Evolutionary conservation across 2,888 invertebrate species (phyloP).

Genomic region (Hartigia nigra): DNA sequence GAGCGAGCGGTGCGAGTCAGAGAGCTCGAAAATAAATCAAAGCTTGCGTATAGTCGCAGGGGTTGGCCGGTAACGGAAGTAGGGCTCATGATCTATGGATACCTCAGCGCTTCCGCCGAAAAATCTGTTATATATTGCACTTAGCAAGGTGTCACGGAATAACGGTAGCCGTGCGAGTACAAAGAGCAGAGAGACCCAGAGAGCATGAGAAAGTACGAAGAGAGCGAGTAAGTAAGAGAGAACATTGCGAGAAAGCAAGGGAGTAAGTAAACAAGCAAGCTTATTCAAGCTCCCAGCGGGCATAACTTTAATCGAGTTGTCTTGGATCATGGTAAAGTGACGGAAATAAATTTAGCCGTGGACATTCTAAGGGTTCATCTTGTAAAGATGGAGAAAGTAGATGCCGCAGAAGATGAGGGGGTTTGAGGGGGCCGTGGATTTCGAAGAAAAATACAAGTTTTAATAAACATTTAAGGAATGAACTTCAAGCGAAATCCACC

Average conservation of each 20-base stretch:
- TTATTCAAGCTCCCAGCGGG: conserved; percentile 32
- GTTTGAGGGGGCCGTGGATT: background rate
- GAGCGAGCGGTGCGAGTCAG: conserved; percentile 42
- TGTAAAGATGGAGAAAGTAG: background rate
- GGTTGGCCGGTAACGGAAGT: conserved; percentile 52
- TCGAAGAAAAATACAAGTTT: conserved; percentile 8
- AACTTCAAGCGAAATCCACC: background rate
- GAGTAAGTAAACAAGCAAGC: background rate
- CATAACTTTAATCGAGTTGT: conserved; percentile 56
- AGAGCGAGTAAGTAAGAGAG: background rate
- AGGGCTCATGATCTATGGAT: conserved; percentile 61
- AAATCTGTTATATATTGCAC: conserved; percentile 63
- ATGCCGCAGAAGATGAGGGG: background rate
- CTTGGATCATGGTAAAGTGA: conserved; percentile 28
- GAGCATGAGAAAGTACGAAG: background rate
- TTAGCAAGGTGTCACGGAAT: conserved; percentile 51
- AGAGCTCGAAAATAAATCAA: conserved; percentile 56
- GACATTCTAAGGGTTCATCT: conserved; percentile 10
- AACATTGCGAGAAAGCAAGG: background rate
- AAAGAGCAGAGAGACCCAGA: background rate
- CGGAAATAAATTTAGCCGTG: conserved; percentile 21
- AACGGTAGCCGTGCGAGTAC: conserved; percentile 20
- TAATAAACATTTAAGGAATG: conserved; percentile 6
- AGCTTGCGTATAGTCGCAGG: conserved; percentile 40
- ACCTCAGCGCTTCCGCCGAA: conserved; percentile 59